A percentile compares a stretch with the other conserved stretches of the same genome.
These are phyloP conservation scores for Amphipoea oculea DNA, from an alignment of 2,888 invertebrate genomes.

Conservation along the genomic window DNA sequence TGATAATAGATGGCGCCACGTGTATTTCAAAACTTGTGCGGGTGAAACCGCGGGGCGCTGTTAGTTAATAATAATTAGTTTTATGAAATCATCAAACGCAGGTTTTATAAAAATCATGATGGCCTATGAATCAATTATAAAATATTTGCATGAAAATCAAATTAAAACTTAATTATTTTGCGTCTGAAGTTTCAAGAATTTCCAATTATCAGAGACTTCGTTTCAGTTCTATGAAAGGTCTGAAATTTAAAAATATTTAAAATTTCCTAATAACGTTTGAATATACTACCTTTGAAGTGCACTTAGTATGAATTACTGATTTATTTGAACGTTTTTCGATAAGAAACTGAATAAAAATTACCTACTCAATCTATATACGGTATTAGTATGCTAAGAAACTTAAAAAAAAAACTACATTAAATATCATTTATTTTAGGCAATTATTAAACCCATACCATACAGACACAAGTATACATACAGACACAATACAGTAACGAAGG, in stretches of 20 bases:
- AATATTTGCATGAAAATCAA: neutral
- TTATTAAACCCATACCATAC: too few species aligned
- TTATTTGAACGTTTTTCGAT: neutral
- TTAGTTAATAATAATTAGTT: neutral
- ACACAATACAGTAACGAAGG: neutral
- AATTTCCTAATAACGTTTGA: constrained; percentile 12
- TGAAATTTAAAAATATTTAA: constrained; percentile 17
- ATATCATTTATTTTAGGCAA: too few species aligned
- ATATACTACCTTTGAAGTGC: constrained; percentile 8
- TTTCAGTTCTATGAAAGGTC: constrained; percentile 5
- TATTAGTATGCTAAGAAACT: neutral
- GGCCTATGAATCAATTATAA: neutral
- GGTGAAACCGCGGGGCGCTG: too few species aligned
- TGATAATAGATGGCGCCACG: too few species aligned
- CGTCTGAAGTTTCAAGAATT: constrained; percentile 7
- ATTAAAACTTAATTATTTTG: constrained; percentile 15
- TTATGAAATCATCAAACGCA: neutral
- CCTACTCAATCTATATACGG: neutral
- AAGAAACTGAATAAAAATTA: neutral
- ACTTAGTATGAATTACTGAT: constrained; percentile 9
- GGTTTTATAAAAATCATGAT: neutral
- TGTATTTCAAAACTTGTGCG: too few species aligned
- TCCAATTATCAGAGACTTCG: constrained; percentile 11
- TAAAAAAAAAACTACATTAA: too few species aligned
- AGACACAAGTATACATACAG: too few species aligned